Conservation (phyloP, 2,797 vertebrate species). For the Phrynocephalus guinanensis region DNA sequence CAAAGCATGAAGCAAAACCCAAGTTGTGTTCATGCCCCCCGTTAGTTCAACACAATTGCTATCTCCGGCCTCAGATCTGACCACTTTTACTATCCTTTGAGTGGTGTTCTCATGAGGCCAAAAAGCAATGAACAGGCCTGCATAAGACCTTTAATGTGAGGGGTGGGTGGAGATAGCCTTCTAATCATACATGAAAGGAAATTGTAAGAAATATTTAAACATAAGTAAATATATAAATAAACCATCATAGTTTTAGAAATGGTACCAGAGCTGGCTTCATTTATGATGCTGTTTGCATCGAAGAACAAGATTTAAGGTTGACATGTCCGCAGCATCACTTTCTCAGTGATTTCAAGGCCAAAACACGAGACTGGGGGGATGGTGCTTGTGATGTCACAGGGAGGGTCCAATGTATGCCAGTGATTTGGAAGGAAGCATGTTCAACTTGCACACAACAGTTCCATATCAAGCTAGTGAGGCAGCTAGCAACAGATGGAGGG, state of each 20-base stretch:
- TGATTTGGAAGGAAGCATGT: too few relatives aligned
- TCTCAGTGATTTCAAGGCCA: too few relatives aligned
- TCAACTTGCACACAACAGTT: too few relatives aligned
- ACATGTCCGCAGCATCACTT: too few relatives aligned
- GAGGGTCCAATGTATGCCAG: too few relatives aligned
- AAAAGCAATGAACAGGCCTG: neutral
- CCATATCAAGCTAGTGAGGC: too few relatives aligned
- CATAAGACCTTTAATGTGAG: neutral
- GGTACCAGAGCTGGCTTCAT: neutral
- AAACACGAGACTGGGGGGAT: too few relatives aligned
- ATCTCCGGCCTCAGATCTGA: neutral
- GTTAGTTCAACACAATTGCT: neutral
- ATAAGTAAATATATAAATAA: neutral
- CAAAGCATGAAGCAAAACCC: neutral
- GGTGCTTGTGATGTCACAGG: too few relatives aligned
- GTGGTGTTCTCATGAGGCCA: neutral
- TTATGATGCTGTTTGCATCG: neutral
- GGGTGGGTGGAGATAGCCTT: too few relatives aligned
- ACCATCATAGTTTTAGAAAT: neutral
- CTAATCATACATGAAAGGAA: neutral
- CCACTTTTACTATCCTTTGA: neutral
- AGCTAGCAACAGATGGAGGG: too few relatives aligned
- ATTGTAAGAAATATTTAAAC: neutral
- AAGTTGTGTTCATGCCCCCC: neutral
- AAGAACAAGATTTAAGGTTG: neutral